Evolutionary conservation across 1,140 invertebrate species (phyloP).

Genomic region (Drosophila kepulauana): DNA sequence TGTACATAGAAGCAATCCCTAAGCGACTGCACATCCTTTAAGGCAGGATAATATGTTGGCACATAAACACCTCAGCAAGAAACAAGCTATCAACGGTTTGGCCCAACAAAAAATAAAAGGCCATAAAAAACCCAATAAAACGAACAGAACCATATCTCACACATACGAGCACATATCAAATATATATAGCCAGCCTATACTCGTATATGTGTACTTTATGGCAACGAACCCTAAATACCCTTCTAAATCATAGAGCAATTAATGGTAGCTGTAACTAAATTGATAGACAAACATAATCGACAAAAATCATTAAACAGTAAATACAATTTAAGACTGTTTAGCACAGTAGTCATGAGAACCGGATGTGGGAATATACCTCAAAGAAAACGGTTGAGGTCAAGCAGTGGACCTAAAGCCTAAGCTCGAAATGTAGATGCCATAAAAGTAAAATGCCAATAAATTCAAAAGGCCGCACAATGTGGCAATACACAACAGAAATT

Average conservation of each 20-base stretch:
- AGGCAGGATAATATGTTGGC: constrained; percentile 71
- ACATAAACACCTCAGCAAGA: constrained; percentile 73
- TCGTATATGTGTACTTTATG: not conserved
- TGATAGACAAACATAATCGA: not conserved
- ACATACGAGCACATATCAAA: constrained; percentile 24
- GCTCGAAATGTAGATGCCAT: constrained; percentile 66
- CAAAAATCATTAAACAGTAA: too few relatives aligned
- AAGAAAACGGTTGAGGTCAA: not conserved
- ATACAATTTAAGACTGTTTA: not conserved
- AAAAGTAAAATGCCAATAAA: constrained; percentile 82
- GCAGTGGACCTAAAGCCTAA: constrained; percentile 36
- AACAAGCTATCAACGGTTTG: constrained; percentile 72
- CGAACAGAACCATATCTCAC: constrained; percentile 55
- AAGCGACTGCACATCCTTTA: constrained; percentile 59
- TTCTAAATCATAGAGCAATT: constrained; percentile 1
- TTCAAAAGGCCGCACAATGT: constrained; percentile 62
- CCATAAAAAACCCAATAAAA: constrained; percentile 71
- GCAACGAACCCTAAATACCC: constrained; percentile 26
- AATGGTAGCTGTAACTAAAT: not conserved
- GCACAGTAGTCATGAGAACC: not conserved
- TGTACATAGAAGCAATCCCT: constrained; percentile 14
- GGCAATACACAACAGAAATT: constrained; percentile 26
- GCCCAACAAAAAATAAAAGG: constrained; percentile 58
- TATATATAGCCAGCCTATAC: not conserved
- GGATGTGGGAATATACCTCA: constrained; percentile 1